Conservation (phyloP, 2,797 vertebrate genomes). For the Amblyopsis hoosieri region DNA sequence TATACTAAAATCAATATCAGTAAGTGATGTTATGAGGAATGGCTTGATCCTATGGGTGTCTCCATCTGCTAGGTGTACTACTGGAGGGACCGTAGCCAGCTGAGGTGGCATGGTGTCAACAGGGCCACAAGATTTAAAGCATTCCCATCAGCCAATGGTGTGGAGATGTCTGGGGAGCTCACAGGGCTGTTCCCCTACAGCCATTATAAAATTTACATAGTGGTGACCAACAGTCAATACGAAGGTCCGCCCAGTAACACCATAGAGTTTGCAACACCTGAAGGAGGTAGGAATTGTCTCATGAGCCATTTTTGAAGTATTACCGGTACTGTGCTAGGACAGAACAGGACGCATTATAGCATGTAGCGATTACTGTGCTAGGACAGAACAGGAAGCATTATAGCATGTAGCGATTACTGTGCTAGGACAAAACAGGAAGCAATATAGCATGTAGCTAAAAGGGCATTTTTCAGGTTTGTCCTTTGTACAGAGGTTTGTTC, state of each 20-base stretch:
- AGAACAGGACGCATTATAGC: too few species aligned
- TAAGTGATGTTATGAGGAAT: not conserved
- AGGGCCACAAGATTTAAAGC: slow-evolving; percentile 85
- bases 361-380: too few species aligned
- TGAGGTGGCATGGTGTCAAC: slow-evolving; percentile 89
- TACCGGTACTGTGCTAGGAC: too few species aligned
- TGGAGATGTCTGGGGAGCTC: slow-evolving; percentile 85
- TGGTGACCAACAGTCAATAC: slow-evolving; percentile 90
- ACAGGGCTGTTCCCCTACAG: slow-evolving; percentile 90
- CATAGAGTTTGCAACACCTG: slow-evolving; percentile 91
- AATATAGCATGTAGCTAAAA: not conserved
- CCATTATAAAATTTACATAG: slow-evolving; percentile 96
- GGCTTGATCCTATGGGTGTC: slow-evolving; percentile 16
- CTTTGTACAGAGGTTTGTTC: slow-evolving; percentile 1
- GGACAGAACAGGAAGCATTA: too few species aligned
- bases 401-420: not conserved
- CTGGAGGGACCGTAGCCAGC: slow-evolving; percentile 95
- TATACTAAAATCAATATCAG: not conserved
- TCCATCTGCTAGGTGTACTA: slow-evolving; percentile 86
- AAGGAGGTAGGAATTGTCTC: slow-evolving; percentile 86
- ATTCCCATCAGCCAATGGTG: slow-evolving; percentile 80
- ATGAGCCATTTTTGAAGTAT: too few species aligned
- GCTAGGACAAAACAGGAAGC: not conserved
- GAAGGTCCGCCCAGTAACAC: slow-evolving; percentile 89
- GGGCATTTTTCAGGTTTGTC: not conserved